These are phyloP conservation scores for Ibidorhyncha struthersii DNA, from an alignment of 2,113 vertebrate species.

Conservation along the genomic window DNA sequence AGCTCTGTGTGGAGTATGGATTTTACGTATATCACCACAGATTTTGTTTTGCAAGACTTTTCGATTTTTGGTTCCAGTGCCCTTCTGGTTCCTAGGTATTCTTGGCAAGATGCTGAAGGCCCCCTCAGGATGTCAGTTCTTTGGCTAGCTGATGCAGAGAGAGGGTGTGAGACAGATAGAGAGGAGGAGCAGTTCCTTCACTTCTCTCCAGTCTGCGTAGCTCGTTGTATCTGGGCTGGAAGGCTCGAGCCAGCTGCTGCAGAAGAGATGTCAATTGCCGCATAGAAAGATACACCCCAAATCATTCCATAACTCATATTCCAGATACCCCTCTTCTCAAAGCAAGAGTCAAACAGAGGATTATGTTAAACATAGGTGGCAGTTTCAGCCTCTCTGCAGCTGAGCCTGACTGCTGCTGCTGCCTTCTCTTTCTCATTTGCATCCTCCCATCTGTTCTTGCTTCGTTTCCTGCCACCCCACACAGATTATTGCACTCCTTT, in stretches of 20 bases:
- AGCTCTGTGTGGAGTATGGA: neutral
- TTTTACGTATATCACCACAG: neutral
- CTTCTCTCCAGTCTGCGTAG: neutral
- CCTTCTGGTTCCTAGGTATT: slow-evolving; percentile 48
- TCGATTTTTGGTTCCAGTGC: neutral
- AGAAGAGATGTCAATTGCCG: neutral
- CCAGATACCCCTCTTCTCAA: neutral
- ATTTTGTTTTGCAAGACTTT: slow-evolving; percentile 16
- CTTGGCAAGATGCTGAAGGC: slow-evolving; percentile 20
- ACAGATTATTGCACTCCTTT: slow-evolving; percentile 31
- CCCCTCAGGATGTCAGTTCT: slow-evolving; percentile 3
- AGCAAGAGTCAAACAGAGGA: neutral
- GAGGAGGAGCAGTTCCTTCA: slow-evolving; percentile 2
- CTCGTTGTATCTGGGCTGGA: neutral
- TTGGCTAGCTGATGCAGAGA: slow-evolving; percentile 14
- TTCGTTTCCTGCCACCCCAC: slow-evolving; percentile 43
- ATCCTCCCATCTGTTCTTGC: slow-evolving; percentile 53
- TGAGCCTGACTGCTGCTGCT: slow-evolving; percentile 20
- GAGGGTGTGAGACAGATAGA: slow-evolving; percentile 47
- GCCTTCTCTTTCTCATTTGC: slow-evolving; percentile 37
- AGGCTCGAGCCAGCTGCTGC: neutral
- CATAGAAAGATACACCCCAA: neutral
- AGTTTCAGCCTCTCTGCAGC: slow-evolving; percentile 20
- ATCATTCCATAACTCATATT: neutral
- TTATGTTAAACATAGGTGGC: neutral